These are phyloP conservation scores for Carassius auratus DNA, from an alignment of 2,113 vertebrate species.

Conservation along the genomic window DNA sequence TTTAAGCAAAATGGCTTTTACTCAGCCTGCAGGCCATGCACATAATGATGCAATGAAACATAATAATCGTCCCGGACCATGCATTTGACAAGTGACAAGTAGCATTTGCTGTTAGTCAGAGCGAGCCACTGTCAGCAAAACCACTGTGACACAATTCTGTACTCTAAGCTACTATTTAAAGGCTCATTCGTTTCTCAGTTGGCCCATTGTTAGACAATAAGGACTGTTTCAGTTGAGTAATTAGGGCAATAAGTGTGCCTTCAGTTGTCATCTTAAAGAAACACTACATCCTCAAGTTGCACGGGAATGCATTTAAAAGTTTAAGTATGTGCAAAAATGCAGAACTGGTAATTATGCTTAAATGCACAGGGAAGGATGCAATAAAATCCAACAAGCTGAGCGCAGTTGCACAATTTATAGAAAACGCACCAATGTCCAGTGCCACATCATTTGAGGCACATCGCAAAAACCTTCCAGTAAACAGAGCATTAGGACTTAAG, in stretches of 20 bases:
- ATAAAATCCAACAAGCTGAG: conserved; percentile 7
- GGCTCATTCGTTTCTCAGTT: not conserved
- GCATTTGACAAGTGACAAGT: conserved; percentile 23
- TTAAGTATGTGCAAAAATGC: not conserved
- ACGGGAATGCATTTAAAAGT: not conserved
- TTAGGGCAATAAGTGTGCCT: conserved; percentile 22
- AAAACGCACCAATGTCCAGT: conserved; percentile 18
- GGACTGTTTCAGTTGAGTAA: conserved; percentile 5
- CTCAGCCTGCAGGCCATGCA: conserved; percentile 13
- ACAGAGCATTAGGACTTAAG: not conserved
- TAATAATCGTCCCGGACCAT: conserved; percentile 21
- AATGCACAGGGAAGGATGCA: not conserved
- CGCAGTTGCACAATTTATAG: conserved; percentile 5
- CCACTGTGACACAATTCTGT: not conserved
- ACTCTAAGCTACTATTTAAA: not conserved
- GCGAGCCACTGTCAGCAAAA: not conserved
- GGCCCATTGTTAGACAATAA: conserved; percentile 12
- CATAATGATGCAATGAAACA: conserved; percentile 22
- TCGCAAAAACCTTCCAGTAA: conserved; percentile 23
- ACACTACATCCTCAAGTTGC: not conserved
- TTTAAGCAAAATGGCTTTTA: conserved; percentile 54
- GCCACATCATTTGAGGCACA: not conserved
- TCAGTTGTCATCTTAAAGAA: not conserved
- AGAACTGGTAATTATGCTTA: not conserved
- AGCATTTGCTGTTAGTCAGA: conserved; percentile 4